Percentiles rank a stretch among this genome's conserved stretches.
phyloP scores from a whole-genome alignment of 2,113 vertebrate genomes.

The Gasterosteus aculeatus region DNA sequence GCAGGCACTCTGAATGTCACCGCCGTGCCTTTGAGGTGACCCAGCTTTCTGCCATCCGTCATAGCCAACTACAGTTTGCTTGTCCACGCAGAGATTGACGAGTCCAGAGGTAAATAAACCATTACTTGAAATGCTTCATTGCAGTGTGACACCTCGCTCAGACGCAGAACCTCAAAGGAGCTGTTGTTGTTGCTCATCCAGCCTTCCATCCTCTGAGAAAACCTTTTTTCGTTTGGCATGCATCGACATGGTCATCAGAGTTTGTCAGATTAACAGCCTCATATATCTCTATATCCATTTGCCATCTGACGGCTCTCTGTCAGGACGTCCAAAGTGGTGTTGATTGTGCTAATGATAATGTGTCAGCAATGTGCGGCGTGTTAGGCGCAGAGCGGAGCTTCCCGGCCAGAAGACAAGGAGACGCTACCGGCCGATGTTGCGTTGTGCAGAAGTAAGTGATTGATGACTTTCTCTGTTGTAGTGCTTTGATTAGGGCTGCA shows the following conservation, averaged over 20 bases:
- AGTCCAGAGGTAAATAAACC: constrained; percentile 41
- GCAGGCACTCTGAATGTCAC: constrained; percentile 68
- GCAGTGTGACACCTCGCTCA: constrained; percentile 10
- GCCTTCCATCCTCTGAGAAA: neutral
- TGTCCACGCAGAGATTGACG: constrained; percentile 33
- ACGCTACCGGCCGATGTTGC: constrained; percentile 54
- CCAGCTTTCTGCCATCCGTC: constrained; percentile 71
- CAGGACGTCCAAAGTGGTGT: constrained; percentile 61
- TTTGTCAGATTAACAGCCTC: constrained; percentile 41
- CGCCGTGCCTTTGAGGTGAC: constrained; percentile 63
- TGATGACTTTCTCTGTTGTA: constrained; percentile 77
- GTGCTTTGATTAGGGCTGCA: constrained; percentile 79
- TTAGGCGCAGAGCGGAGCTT: constrained; percentile 44
- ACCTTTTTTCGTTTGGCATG: neutral
- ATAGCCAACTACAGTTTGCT: constrained; percentile 45
- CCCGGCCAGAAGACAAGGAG: constrained; percentile 50
- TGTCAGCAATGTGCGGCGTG: constrained; percentile 58
- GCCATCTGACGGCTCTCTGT: constrained; percentile 55
- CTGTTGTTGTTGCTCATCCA: constrained; percentile 4
- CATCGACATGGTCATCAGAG: constrained; percentile 21
- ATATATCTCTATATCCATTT: constrained; percentile 62
- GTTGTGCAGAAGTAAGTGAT: constrained; percentile 73
- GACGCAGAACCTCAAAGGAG: constrained; percentile 15
- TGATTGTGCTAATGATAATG: constrained; percentile 74
- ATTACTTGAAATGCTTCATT: constrained; percentile 32